Conservation (phyloP, 2,113 vertebrate genomes). For the Laticauda colubrina region DNA sequence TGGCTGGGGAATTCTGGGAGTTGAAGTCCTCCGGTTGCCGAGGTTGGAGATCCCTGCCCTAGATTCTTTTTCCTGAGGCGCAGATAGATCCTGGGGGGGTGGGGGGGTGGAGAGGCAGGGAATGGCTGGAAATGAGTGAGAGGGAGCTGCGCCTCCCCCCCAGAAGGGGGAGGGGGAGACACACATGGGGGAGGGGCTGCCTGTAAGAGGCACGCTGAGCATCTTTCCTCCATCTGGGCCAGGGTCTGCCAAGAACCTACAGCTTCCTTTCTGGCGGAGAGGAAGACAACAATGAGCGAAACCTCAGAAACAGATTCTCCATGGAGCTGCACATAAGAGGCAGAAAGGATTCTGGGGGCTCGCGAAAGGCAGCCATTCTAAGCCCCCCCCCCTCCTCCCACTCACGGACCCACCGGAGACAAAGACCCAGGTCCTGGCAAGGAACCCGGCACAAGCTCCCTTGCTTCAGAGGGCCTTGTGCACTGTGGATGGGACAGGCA, state of each 20-base stretch:
- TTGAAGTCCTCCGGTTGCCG: no score
- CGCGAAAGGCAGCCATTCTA: not conserved
- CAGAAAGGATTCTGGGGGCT: no score
- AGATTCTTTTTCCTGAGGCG: not conserved
- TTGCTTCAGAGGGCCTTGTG: not conserved
- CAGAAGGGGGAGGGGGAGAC: constrained; percentile 2
- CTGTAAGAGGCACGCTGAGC: constrained; percentile 67
- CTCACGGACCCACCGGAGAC: not conserved
- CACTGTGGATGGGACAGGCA: not conserved
- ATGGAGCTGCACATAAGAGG: not conserved
- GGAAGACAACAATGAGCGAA: constrained; percentile 56
- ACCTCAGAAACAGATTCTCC: not conserved
- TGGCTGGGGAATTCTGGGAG: no score
- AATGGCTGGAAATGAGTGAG: not conserved
- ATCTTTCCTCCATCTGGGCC: constrained; percentile 68
- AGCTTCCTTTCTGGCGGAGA: constrained; percentile 59
- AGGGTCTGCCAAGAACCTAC: constrained; percentile 67
- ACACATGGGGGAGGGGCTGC: constrained; percentile 30
- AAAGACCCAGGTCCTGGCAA: not conserved
- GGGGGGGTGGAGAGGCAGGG: not conserved
- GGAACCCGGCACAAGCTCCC: not conserved
- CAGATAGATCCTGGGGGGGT: rapidly evolving
- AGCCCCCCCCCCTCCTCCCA: not conserved
- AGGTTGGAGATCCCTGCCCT: no score
- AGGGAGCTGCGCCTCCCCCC: not conserved